Evolutionary conservation across 2,113 vertebrate genomes (phyloP).

Genomic region (Eolophus roseicapilla): DNA sequence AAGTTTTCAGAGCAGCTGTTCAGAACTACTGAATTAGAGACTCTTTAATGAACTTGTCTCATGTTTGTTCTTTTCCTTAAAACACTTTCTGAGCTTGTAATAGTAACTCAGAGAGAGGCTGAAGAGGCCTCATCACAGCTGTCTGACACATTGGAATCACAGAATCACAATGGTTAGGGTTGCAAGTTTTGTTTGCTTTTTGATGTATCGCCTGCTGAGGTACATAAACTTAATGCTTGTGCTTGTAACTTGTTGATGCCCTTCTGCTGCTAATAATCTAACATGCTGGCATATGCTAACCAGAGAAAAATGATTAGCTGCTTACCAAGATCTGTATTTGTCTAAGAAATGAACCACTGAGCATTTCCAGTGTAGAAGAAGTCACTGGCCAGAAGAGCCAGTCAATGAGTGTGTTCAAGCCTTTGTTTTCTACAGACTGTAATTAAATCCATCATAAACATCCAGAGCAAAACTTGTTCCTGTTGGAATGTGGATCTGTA

Average conservation of each 20-base stretch:
- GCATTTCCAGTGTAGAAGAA: not conserved
- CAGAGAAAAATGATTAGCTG: not conserved
- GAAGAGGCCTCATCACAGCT: not conserved
- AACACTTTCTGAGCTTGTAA: not conserved
- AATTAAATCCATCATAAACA: not conserved
- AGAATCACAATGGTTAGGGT: not conserved
- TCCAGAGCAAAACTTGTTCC: not conserved
- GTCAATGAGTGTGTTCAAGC: not conserved
- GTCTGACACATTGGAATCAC: not conserved
- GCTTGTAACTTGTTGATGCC: not conserved
- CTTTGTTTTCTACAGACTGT: not conserved
- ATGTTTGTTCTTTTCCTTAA: not conserved
- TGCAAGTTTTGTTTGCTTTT: not conserved
- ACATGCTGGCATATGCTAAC: not conserved
- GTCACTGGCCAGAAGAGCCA: rapidly evolving
- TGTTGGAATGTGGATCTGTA: not conserved
- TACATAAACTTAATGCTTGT: not conserved
- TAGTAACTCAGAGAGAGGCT: not conserved
- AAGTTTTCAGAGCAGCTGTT: rapidly evolving
- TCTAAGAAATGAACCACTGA: not conserved
- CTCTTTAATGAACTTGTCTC: not conserved
- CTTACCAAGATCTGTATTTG: not conserved
- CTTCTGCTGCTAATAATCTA: not conserved
- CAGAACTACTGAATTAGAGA: not conserved
- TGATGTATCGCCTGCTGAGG: not conserved